Percentiles rank a stretch among this genome's conserved stretches.
phyloP scores from a whole-genome alignment of 2,113 vertebrate genomes.

The Stictonetta naevosa region DNA sequence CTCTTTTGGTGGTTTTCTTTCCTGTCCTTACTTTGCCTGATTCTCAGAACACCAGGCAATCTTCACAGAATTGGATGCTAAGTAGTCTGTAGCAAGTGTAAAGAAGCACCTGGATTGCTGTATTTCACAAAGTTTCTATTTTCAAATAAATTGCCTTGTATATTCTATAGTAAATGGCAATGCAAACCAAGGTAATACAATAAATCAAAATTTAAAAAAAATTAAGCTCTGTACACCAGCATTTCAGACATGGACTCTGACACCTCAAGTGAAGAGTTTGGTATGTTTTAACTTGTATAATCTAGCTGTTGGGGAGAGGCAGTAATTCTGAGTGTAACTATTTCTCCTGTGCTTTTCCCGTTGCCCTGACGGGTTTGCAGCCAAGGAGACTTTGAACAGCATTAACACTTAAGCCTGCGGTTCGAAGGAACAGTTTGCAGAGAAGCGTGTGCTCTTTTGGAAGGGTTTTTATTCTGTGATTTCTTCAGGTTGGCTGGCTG shows the following conservation, averaged over 20 bases:
- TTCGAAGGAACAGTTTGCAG: neutral
- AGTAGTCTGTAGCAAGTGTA: neutral
- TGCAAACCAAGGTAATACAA: neutral
- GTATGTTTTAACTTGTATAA: neutral
- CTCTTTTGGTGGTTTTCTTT: conserved; percentile 60
- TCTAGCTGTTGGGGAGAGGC: neutral
- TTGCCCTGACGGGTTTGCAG: neutral
- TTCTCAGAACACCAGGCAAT: conserved; percentile 59
- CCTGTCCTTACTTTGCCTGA: neutral
- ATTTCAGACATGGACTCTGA: neutral
- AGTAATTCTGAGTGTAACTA: neutral
- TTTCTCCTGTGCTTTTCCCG: neutral
- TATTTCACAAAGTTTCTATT: neutral
- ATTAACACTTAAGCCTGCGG: neutral
- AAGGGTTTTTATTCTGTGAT: neutral
- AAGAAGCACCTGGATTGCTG: neutral
- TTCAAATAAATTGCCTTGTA: neutral
- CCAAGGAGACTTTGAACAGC: neutral
- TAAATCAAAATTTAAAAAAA: neutral
- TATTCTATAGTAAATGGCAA: neutral
- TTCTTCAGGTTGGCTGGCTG: neutral
- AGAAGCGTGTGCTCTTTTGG: neutral
- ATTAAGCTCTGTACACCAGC: neutral
- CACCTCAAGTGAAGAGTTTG: neutral
- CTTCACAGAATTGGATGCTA: conserved; percentile 53